Evolutionary conservation across 2,797 vertebrate species (phyloP), one percentile per base, ranked within the genome.

Genomic region (Micrastur ruficollis): DNA sequence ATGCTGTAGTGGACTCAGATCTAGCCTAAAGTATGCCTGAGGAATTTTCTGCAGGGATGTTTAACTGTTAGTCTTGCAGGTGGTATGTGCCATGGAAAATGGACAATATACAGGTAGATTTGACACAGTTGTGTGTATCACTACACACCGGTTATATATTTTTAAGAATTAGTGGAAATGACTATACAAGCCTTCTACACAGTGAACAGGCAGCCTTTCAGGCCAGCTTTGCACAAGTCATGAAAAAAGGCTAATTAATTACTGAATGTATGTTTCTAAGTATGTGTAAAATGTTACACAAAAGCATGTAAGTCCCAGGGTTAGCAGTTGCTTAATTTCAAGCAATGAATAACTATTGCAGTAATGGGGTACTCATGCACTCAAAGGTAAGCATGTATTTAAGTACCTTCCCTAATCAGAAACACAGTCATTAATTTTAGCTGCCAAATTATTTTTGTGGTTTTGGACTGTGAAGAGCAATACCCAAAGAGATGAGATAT

Each of bases 401-500:
- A 58, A 90, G 52, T 44, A 85, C 55, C 49, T 95, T 90, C 50
- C 66, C 61, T 58, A 90, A 92, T 89, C 74, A 91, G 76, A 92
- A 86, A 82, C 21, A 19, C 5, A 95, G 86, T 91, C 86, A 93
- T 96, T 94, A 90, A 86, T 96, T 97, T 97, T 92, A 96, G 40
- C 97, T 96, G 91, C 90, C 93, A 75, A 96, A 96, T 31, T 71
- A 40, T 93, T 96, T 92, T 86, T 94, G 95, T 95, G 96, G 95
- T 87, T 97, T 97, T 95, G 95, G 91, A 97, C 96, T 94, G 96
- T 91, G 96, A 93, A 96, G 27, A 92, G 67, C 91, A 97, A 90
- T 95, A 90, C 82, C 75, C 91, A 65, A 70, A 91, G 93, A 96
- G 82, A 97, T 97, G 95, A 93, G 81, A 61, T 96, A 95, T 89